phyloP scores from a whole-genome alignment of 2,888 invertebrate genomes.

The Synanthedon formicaeformis region DNA sequence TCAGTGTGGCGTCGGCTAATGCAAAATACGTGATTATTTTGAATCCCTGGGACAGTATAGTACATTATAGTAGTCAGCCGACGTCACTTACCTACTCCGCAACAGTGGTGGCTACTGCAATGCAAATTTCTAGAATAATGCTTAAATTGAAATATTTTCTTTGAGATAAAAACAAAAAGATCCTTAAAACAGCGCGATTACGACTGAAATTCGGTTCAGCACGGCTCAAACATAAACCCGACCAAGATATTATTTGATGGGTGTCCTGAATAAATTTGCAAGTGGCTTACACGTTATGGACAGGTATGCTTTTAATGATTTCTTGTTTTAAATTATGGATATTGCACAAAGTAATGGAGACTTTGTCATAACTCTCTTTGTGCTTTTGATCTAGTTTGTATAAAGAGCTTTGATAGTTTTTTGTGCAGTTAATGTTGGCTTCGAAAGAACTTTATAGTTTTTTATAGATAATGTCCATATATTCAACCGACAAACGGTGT shows the following conservation, averaged over 20 bases:
- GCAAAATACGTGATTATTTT: conserved; percentile 26
- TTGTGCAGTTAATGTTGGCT: too few relatives aligned
- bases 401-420: too few relatives aligned
- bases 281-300: conserved; percentile 47
- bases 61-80: conserved; percentile 11
- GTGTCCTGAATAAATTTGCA: conserved; percentile 61
- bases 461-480: too few relatives aligned
- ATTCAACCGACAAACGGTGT: too few relatives aligned
- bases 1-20: conserved; percentile 6
- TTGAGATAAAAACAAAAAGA: too few relatives aligned
- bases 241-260: conserved; percentile 46
- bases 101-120: conserved; percentile 31
- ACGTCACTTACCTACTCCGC: conserved; percentile 11
- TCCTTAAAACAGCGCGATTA: background rate
- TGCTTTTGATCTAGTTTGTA: too few relatives aligned
- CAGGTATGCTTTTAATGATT: conserved; percentile 48
- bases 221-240: conserved; percentile 23
- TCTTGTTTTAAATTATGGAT: conserved; percentile 39
- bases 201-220: background rate
- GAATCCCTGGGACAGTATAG: conserved; percentile 16
- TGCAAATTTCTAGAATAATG: conserved; percentile 50
- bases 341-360: background rate
- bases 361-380: too few relatives aligned
- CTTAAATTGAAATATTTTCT: conserved; percentile 43
- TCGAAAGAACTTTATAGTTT: too few relatives aligned